Conservation (phyloP, 2,888 invertebrate species). For the Andrena bucephala region DNA sequence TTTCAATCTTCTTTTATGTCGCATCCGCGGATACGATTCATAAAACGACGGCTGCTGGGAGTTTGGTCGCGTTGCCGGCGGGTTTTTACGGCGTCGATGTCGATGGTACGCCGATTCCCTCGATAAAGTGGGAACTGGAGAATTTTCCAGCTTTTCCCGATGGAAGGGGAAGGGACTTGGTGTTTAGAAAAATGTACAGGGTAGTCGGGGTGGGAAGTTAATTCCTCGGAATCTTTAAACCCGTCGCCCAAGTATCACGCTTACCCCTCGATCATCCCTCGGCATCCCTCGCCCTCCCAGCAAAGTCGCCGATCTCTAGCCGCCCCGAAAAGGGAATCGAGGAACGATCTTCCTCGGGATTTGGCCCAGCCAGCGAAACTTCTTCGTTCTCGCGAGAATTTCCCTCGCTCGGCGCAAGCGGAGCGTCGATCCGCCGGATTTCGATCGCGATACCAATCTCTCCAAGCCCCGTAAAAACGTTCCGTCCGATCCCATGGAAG, state of each 20-base stretch:
- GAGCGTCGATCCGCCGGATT: background rate
- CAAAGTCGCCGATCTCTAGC: background rate
- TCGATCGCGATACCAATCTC: slow-evolving; percentile 35
- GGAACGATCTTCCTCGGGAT: slow-evolving; percentile 8
- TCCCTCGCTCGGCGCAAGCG: background rate
- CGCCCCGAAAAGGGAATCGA: background rate
- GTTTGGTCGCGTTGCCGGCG: background rate
- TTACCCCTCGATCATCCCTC: too few relatives aligned
- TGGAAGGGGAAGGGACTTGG: background rate
- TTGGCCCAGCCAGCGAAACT: background rate
- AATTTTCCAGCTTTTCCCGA: background rate
- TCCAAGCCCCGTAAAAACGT: background rate
- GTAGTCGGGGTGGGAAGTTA: too few relatives aligned
- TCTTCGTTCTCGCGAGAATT: slow-evolving; percentile 4
- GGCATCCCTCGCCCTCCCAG: background rate
- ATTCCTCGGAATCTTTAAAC: background rate
- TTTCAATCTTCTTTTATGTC: slow-evolving; percentile 21
- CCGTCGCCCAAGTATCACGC: too few relatives aligned
- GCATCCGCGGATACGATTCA: slow-evolving; percentile 6
- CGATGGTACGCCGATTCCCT: background rate
- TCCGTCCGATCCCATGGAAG: background rate
- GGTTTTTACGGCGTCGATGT: slow-evolving; percentile 1
- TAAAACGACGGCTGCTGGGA: background rate
- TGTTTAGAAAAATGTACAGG: background rate
- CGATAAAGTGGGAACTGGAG: background rate